A percentile compares a stretch with the other conserved stretches of the same genome.
Evolutionary conservation across 2,113 vertebrate genomes (phyloP).

Genomic region (Thinocorus orbignyianus): DNA sequence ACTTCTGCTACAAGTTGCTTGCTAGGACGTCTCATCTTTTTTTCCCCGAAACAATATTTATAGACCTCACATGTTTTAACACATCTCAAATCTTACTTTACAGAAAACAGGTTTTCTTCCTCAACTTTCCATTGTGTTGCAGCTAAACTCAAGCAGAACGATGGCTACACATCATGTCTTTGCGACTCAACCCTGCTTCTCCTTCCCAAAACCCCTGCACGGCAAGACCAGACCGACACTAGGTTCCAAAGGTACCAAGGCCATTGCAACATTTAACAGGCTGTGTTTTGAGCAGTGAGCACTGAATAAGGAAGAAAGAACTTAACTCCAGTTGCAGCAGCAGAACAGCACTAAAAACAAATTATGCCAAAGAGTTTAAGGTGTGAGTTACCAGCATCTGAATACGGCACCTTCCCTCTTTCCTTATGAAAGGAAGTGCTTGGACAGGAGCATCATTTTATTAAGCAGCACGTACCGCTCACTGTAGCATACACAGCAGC

Average conservation of each 20-base stretch:
- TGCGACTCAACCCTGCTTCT: background rate
- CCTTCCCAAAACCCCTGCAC: background rate
- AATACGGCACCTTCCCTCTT: background rate
- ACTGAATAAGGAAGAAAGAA: background rate
- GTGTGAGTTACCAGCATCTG: background rate
- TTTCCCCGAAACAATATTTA: background rate
- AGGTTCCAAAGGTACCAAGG: background rate
- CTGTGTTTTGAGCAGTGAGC: background rate
- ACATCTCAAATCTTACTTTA: background rate
- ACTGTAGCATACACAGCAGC: background rate
- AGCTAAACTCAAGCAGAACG: background rate
- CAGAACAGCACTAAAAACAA: background rate
- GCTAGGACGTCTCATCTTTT: background rate
- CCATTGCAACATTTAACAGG: background rate
- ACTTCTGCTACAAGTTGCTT: background rate
- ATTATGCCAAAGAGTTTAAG: background rate
- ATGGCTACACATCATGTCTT: background rate
- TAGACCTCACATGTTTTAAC: background rate
- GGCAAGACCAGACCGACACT: background rate
- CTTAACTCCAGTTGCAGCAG: background rate
- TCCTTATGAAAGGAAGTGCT: background rate
- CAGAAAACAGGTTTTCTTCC: background rate
- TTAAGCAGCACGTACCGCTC: background rate
- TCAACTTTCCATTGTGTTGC: background rate
- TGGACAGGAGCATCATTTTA: background rate